Base-by-base conservation (phyloP, 2,888 invertebrate species). In the Dryomyza anilis region DNA sequence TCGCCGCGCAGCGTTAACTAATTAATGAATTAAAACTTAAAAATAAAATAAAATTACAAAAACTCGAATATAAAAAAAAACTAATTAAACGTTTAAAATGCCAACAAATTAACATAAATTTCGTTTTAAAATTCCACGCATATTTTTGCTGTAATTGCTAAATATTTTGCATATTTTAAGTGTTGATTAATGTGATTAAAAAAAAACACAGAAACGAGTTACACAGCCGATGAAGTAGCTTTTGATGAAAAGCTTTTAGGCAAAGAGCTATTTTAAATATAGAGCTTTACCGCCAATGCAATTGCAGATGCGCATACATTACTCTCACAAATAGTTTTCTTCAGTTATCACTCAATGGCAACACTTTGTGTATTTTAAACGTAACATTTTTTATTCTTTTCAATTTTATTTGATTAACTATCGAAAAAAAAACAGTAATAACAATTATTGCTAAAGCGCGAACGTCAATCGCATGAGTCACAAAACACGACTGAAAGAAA, bases 401-500 rank as follows among this genome's bases (percentile, higher is more conserved):
- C 27, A 23, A 23, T 12, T 27, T 25, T 50, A 25, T 48, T 48
- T n/a, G n/a, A 33, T 33, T 12, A 36, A 33, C 36, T 16, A 55
- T 3, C 21, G 12, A 5, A 23, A 36, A 19, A 36, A 36, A 12
- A 19, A 55, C 55, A 55, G 36, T 14, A 36, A 55, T 14, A 50
- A 21, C 7, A 25, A 25, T 27, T 14, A 25, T 23, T 12, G 5
- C 36, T 12, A n/a, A n/a, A n/a, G n/a, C n/a, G n/a, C n/a, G 39
- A 39, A 27, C 52, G 61, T 61, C 61, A 53, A 61, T 61, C 61
- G 39, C 21, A 43, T 61, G 61, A 61, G 53, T 61, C 61, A 53
- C 61, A 43, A 27, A 61, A 39, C 52, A 53, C 61, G 29, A 61
- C 61, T 61, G 61, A 61, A 30, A n/a, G 53, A 53, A 14, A 48